These are phyloP conservation scores for Drosophila barbarae DNA, from an alignment of 2,888 invertebrate species.

Conservation along the genomic window DNA sequence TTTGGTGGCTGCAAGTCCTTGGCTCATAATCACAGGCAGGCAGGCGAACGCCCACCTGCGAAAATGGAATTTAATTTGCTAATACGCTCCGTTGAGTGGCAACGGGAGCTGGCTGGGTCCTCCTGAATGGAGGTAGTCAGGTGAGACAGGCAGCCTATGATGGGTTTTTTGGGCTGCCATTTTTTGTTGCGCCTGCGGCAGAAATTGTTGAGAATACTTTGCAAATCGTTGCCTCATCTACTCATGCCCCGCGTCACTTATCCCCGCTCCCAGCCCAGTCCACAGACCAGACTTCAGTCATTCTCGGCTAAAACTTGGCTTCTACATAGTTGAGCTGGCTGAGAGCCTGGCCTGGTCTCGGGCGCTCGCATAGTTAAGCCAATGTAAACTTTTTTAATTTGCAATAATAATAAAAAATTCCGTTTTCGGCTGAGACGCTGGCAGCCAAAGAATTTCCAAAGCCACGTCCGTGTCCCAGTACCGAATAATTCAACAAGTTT, in stretches of 20 bases:
- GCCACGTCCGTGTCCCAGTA: slow-evolving; percentile 34
- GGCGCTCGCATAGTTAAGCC: slow-evolving; percentile 67
- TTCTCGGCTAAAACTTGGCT: slow-evolving; percentile 60
- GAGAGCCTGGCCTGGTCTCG: slow-evolving; percentile 10
- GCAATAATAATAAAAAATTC: slow-evolving; percentile 73
- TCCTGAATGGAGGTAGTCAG: slow-evolving; percentile 20
- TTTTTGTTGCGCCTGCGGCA: slow-evolving; percentile 56
- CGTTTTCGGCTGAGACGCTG: slow-evolving; percentile 32
- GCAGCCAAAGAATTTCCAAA: slow-evolving; percentile 33
- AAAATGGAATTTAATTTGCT: slow-evolving; percentile 55
- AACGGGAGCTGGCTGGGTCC: neutral
- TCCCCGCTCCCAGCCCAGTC: neutral
- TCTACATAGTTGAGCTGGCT: slow-evolving; percentile 57
- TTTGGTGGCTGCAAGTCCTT: slow-evolving; percentile 41
- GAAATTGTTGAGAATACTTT: slow-evolving; percentile 60
- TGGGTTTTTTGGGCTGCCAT: slow-evolving; percentile 20
- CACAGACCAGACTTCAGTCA: slow-evolving; percentile 10
- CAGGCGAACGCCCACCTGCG: slow-evolving; percentile 39
- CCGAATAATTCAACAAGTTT: slow-evolving; percentile 70
- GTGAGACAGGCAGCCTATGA: slow-evolving; percentile 42
- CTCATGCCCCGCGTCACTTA: neutral
- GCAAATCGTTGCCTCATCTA: slow-evolving; percentile 38
- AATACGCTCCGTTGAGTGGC: slow-evolving; percentile 33
- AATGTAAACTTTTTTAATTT: slow-evolving; percentile 73
- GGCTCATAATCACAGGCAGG: slow-evolving; percentile 41